A percentile compares a stretch with the other conserved stretches of the same genome.
Conservation (phyloP, 2,113 vertebrate genomes). For the Corydoras sp. region DNA sequence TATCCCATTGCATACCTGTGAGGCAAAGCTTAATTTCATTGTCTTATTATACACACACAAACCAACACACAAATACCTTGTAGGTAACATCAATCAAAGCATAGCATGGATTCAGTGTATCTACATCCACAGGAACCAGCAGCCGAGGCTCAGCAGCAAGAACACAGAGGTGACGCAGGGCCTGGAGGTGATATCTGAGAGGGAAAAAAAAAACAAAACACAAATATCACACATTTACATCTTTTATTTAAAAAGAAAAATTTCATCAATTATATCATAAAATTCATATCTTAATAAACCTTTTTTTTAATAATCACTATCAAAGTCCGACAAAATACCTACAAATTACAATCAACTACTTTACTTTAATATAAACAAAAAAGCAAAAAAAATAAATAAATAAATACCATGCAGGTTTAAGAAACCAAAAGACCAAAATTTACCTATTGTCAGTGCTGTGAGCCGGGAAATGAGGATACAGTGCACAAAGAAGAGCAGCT, state of each 20-base stretch:
- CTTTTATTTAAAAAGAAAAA: not conserved
- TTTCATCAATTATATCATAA: too few relatives aligned
- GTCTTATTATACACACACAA: not conserved
- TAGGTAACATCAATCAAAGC: constrained; percentile 92
- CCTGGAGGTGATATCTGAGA: constrained; percentile 94
- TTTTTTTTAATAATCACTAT: too few relatives aligned
- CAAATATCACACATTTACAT: not conserved
- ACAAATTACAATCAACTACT: too few relatives aligned
- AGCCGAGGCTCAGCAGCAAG: constrained; percentile 90
- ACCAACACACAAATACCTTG: constrained; percentile 65
- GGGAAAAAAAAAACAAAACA: constrained; percentile 2
- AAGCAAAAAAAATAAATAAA: too few relatives aligned
- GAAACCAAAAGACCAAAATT: constrained; percentile 22
- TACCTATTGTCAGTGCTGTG: constrained; percentile 97
- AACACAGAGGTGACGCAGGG: constrained; percentile 86
- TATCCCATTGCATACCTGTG: not conserved
- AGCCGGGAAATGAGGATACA: constrained; percentile 94
- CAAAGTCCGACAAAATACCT: too few relatives aligned
- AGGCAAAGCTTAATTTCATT: too few relatives aligned
- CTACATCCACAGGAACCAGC: constrained; percentile 89
- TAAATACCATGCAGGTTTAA: too few relatives aligned
- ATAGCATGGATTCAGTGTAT: constrained; percentile 87
- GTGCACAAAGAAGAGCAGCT: constrained; percentile 89
- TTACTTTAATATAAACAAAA: too few relatives aligned
- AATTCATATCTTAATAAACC: too few relatives aligned